A percentile compares a stretch with the other conserved stretches of the same genome.
Evolutionary conservation across 1,140 invertebrate genomes (phyloP).

Genomic region (Drosophila equinoxialis): DNA sequence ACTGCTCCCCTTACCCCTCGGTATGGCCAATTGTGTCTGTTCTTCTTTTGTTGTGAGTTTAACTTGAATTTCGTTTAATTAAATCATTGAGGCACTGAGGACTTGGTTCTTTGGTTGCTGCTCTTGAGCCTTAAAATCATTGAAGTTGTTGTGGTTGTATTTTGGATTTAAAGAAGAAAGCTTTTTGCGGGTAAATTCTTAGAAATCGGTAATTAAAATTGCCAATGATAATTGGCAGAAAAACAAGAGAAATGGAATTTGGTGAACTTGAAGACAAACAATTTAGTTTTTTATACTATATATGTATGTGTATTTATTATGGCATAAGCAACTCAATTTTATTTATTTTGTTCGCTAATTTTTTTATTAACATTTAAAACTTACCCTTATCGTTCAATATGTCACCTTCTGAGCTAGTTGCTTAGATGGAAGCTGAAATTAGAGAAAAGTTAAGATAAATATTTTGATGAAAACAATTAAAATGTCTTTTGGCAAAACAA

Average conservation of each 20-base stretch:
- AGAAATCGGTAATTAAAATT: conserved; percentile 66
- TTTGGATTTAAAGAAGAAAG: conserved; percentile 12
- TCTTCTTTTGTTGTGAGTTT: conserved; percentile 14
- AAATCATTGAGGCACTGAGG: conserved; percentile 54
- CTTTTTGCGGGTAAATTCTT: conserved; percentile 28
- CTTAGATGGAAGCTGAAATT: not conserved
- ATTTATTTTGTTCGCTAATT: no score
- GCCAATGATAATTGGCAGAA: conserved; percentile 48
- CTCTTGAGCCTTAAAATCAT: conserved; percentile 30
- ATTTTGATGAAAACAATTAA: not conserved
- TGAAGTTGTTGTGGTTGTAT: conserved; percentile 12
- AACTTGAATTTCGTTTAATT: conserved; percentile 60
- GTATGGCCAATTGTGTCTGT: not conserved
- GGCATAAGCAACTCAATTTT: no score
- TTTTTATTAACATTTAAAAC: not conserved
- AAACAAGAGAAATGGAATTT: conserved; percentile 65
- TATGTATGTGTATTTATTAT: no score
- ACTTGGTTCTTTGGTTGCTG: not conserved
- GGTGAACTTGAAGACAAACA: conserved; percentile 32
- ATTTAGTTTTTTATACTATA: not conserved
- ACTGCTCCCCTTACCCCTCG: not conserved
- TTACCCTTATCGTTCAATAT: not conserved
- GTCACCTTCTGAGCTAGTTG: not conserved
- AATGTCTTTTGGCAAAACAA: no score
- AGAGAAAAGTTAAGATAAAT: not conserved